Base-by-base conservation (phyloP, 2,113 vertebrate genomes). In the Damaliscus lunatus region DNA sequence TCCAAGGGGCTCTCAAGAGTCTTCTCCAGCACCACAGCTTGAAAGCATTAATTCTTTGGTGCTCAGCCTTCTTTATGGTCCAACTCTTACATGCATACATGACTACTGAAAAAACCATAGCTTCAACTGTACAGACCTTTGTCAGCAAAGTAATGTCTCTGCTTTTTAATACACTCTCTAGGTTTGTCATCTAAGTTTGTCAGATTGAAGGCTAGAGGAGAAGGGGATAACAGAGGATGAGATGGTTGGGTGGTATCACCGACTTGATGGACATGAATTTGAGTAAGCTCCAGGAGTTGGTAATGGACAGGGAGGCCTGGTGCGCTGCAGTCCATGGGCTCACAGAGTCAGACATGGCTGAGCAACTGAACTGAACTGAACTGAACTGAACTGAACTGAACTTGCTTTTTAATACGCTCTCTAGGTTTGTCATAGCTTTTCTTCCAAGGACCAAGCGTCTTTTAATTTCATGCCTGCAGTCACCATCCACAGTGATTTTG, bases 211-310 rank as follows among this genome's bases (percentile, higher is more conserved):
- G 64, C 17, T 21, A 21, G 64, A 71, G 9, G 64, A 71, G 64
- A 71, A 40, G 67, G 67, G 67, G 67, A 71, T 0, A 1, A 36
- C 10, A 71, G 67, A 71, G n/a, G n/a, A 23, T 71, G 67, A 40
- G 19, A 71, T 40, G 67, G n/a, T 40, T 40, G 19, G 19, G 36
- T 71, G 19, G 67, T 11, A 71, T 40, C n/a, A 36, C n/a, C 0
- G 3, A 40, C n/a, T 40, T 0, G 0, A 71, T 12, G 9, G n/a
- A 71, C 10, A 23, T 36, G n/a, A 40, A 6, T 23, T 3, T 36
- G 19, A 40, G 67, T 71, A 23, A 40, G 19, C n/a, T 71, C 17
- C n/a, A 40, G 19, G 67, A 71, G 67, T 23, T 71, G 67, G n/a
- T 71, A 19, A 71, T 36, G 10, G n/a, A 40, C 19, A 40, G 67